Evolutionary conservation across 2,113 vertebrate species (phyloP).

Genomic region (Irena cyanogastra): DNA sequence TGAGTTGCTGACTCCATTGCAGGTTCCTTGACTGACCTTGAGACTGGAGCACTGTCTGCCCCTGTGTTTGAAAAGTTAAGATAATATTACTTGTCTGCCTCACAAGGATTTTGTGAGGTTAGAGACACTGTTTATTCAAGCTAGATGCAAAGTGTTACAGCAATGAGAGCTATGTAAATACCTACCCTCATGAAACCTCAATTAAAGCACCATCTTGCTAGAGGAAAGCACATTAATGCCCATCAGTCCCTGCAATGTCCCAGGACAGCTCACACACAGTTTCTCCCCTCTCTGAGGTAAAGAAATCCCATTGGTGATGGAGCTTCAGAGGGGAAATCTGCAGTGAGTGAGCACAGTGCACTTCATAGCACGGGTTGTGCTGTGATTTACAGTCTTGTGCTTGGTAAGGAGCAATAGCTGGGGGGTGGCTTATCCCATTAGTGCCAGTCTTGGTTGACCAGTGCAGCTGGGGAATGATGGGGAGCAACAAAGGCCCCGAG

Average conservation of each 20-base stretch:
- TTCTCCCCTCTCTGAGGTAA: background rate
- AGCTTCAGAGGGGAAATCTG: background rate
- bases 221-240: background rate
- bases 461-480: background rate
- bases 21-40: constrained; percentile 38
- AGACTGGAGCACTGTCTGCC: background rate
- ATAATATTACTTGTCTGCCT: constrained; percentile 26
- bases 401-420: background rate
- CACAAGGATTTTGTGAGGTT: background rate
- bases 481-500: background rate
- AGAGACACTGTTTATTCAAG: background rate
- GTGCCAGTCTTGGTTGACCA: background rate
- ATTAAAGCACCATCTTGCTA: background rate
- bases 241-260: background rate
- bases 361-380: background rate
- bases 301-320: rapidly evolving
- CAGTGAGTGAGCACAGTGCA: background rate
- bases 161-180: background rate
- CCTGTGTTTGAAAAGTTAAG: background rate
- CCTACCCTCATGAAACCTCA: background rate
- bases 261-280: background rate
- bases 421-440: background rate
- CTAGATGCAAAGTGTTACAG: background rate
- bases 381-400: background rate
- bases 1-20: background rate